Conservation (phyloP, 1,140 invertebrate genomes). For the fruit fly (Drosophila melanogaster) region Release_6_plus_ISO1_MT NT_037436.4:6873501-6874000, state of each 20-base stretch:
- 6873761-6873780: conserved; percentile 64
- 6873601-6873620: conserved; percentile 69
- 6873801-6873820: conserved; percentile 23
- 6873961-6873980: conserved; percentile 8
- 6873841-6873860: conserved; percentile 39
- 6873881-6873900: conserved; percentile 78
- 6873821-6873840: not conserved
- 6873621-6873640: conserved; percentile 68
- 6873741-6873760: conserved; percentile 42
- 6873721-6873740: conserved; percentile 16
- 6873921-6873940: conserved; percentile 48
- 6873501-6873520: conserved; percentile 72
- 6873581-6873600: conserved; percentile 83
- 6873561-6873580: conserved; percentile 69
- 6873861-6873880: conserved; percentile 79
- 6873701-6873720: conserved; percentile 39
- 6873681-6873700: conserved; percentile 80
- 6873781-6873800: conserved; percentile 59
- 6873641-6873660: conserved; percentile 18
- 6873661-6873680: conserved; percentile 81
- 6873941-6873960: conserved; percentile 5
- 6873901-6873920: conserved; percentile 78
- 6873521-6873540: conserved; percentile 68
- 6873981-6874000: not conserved
- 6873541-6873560: conserved; percentile 42